Evolutionary conservation across 2,888 invertebrate genomes (phyloP).

Genomic region (Thera obeliscata): DNA sequence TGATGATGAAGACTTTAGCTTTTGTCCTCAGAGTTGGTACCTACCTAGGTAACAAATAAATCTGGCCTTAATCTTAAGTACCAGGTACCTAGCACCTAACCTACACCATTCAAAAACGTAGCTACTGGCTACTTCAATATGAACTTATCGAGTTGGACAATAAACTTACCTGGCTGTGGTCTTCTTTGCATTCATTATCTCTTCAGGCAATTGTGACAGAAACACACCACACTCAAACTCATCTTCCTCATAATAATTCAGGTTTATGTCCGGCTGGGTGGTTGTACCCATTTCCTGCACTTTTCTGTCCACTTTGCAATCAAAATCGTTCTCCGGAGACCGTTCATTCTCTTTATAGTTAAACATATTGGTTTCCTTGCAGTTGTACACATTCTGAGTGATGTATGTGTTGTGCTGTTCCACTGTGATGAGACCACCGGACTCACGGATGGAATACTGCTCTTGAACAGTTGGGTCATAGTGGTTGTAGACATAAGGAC

Average conservation of each 20-base stretch:
- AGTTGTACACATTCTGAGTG: slow-evolving; percentile 70
- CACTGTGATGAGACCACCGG: slow-evolving; percentile 58
- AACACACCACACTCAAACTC: slow-evolving; percentile 70
- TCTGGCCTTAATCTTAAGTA: no score
- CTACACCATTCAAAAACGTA: no score
- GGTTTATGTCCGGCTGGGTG: slow-evolving; percentile 44
- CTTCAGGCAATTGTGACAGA: slow-evolving; percentile 64
- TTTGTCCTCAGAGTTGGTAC: no score
- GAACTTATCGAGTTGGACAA: not conserved
- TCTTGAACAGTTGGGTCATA: slow-evolving; percentile 55
- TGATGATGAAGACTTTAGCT: no score
- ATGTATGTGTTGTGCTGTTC: slow-evolving; percentile 71
- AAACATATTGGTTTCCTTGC: slow-evolving; percentile 60
- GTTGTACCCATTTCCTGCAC: slow-evolving; percentile 31
- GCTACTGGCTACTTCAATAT: not conserved
- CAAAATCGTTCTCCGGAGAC: slow-evolving; percentile 42
- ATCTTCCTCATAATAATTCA: slow-evolving; percentile 62
- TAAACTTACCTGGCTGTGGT: slow-evolving; percentile 42
- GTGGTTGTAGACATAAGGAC: slow-evolving; percentile 69
- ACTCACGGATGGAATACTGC: slow-evolving; percentile 54
- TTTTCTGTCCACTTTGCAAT: slow-evolving; percentile 57
- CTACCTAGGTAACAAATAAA: no score
- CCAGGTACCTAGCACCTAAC: no score
- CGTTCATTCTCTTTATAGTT: slow-evolving; percentile 54
- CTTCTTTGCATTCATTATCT: slow-evolving; percentile 65